Conservation (phyloP, 1,140 invertebrate species). For the Achroia grisella region DNA sequence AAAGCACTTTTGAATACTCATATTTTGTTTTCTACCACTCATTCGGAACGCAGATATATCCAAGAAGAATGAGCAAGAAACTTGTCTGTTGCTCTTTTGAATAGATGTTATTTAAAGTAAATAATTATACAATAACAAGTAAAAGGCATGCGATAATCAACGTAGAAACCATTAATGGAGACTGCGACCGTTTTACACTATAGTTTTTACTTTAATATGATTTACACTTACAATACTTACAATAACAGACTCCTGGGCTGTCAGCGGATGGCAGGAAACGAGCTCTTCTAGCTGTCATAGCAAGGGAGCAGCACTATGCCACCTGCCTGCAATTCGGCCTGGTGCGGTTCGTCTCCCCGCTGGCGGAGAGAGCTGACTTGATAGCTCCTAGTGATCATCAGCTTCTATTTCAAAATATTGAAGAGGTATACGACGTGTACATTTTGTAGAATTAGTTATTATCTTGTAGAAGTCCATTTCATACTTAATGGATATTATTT, state of each 20-base stretch:
- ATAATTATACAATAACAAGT: too few relatives aligned
- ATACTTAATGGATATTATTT: too few relatives aligned
- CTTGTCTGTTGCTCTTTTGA: too few relatives aligned
- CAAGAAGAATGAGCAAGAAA: too few relatives aligned
- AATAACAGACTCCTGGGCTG: conserved; percentile 47
- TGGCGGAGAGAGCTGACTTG: conserved; percentile 82
- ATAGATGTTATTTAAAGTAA: too few relatives aligned
- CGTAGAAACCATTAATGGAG: not conserved
- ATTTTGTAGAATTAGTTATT: too few relatives aligned
- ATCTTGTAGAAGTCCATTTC: too few relatives aligned
- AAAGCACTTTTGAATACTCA: too few relatives aligned
- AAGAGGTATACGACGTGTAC: conserved; percentile 77
- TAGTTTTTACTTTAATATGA: not conserved
- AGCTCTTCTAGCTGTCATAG: conserved; percentile 58
- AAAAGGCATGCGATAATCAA: too few relatives aligned
- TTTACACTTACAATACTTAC: too few relatives aligned
- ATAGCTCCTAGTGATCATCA: conserved; percentile 83
- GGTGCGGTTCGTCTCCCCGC: conserved; percentile 80
- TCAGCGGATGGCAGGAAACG: conserved; percentile 48
- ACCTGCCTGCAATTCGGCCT: conserved; percentile 83
- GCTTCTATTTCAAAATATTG: conserved; percentile 87
- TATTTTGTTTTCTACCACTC: too few relatives aligned
- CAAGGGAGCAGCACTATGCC: conserved; percentile 83
- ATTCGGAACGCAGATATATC: too few relatives aligned
- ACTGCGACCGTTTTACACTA: not conserved